These are phyloP conservation scores for Pituophis catenifer DNA, from an alignment of 2,113 vertebrate species.

Conservation along the genomic window DNA sequence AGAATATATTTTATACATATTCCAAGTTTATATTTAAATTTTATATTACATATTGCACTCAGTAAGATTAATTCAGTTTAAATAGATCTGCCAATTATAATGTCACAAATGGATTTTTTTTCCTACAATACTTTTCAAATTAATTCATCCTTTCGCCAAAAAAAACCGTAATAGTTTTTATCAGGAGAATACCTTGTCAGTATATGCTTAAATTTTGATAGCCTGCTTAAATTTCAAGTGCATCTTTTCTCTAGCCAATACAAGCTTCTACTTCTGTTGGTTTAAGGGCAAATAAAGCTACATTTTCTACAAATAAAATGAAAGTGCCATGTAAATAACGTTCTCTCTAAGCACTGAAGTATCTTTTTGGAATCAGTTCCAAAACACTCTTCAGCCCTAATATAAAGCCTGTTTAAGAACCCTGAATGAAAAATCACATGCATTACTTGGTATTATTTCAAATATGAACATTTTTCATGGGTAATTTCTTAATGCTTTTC, in stretches of 20 bases:
- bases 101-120: conserved; percentile 53
- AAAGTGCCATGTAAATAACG: not conserved
- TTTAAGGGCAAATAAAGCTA: not conserved
- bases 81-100: conserved; percentile 46
- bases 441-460: not conserved
- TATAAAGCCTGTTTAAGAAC: not conserved
- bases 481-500: not conserved
- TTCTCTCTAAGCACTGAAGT: not conserved
- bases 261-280: not conserved
- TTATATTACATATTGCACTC: conserved; percentile 24
- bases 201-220: not conserved
- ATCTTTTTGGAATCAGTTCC: not conserved
- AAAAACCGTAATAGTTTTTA: conserved; percentile 33
- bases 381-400: not conserved
- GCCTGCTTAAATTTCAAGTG: not conserved
- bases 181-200: conserved; percentile 37
- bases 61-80: conserved; percentile 18
- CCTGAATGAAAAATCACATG: not conserved
- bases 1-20: conserved; percentile 48
- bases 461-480: not conserved
- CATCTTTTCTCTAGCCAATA: not conserved
- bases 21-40: conserved; percentile 44
- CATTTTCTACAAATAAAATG: not conserved
- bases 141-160: conserved; percentile 17
- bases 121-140: conserved; percentile 30